Percentiles rank a stretch among this genome's conserved stretches.
These are phyloP conservation scores for Odontomyia ornata DNA, from an alignment of 2,888 invertebrate genomes.

Conservation along the genomic window DNA sequence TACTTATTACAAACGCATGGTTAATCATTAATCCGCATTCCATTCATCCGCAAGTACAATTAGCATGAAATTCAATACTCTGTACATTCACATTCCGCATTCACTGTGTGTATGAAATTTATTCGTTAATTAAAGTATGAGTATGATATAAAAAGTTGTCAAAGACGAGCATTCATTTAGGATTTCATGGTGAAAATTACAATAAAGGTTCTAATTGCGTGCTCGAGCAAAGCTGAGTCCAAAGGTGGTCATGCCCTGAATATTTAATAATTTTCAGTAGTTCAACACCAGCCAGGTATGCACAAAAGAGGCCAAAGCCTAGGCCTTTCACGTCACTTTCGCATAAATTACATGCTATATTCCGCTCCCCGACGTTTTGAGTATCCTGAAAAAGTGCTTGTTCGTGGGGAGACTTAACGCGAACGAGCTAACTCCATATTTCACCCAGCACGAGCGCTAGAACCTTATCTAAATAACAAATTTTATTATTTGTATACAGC, in stretches of 20 bases:
- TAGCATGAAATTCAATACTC: no score
- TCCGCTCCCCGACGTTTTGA: background rate
- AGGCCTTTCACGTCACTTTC: conserved; percentile 32
- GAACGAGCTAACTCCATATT: background rate
- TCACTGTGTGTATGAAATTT: background rate
- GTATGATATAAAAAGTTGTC: background rate
- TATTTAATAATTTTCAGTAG: conserved; percentile 23
- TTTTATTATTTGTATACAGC: conserved; percentile 43
- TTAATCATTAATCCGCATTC: no score
- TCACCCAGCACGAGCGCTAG: background rate
- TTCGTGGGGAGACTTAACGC: background rate
- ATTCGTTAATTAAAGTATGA: conserved; percentile 3
- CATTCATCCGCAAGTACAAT: no score
- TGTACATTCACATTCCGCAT: background rate
- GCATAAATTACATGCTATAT: conserved; percentile 29
- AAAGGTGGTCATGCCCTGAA: conserved; percentile 32
- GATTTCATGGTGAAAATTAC: conserved; percentile 17
- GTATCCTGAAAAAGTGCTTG: conserved; percentile 21
- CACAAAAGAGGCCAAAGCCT: conserved; percentile 6
- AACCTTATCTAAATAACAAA: conserved; percentile 42
- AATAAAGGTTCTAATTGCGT: conserved; percentile 35
- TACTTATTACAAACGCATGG: no score
- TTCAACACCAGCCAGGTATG: background rate
- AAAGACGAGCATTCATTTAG: background rate
- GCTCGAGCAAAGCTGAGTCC: background rate